phyloP scores from a whole-genome alignment of 2,113 vertebrate genomes.

The Nannobrachium achirus region DNA sequence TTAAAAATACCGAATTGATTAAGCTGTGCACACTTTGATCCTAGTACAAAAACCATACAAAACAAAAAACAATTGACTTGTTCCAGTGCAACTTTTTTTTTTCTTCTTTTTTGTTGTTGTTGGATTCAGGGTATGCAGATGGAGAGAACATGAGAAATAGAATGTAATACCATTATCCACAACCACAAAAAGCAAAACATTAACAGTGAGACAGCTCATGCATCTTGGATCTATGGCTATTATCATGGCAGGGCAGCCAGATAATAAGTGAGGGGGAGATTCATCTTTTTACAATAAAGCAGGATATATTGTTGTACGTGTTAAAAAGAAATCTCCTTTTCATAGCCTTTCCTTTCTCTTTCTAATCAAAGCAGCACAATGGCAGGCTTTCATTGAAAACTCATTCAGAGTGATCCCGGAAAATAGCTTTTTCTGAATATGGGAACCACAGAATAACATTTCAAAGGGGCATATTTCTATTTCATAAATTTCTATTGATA shows the following conservation, averaged over 20 bases:
- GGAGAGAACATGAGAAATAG: constrained; percentile 56
- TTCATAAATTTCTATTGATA: constrained; percentile 56
- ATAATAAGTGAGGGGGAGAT: constrained; percentile 68
- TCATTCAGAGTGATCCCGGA: constrained; percentile 38
- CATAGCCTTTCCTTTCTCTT: constrained; percentile 53
- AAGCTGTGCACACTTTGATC: too few species aligned
- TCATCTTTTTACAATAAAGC: constrained; percentile 66
- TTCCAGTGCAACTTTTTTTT: constrained; percentile 22
- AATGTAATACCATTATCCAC: constrained; percentile 65
- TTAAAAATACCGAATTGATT: too few species aligned
- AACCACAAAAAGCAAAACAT: constrained; percentile 69
- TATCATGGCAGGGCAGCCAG: constrained; percentile 36
- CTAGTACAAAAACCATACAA: constrained; percentile 11
- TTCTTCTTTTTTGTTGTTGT: too few species aligned
- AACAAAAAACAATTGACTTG: constrained; percentile 40
- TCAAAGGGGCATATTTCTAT: constrained; percentile 38
- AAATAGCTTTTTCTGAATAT: constrained; percentile 61
- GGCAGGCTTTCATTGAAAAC: constrained; percentile 46
- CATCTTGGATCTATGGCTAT: constrained; percentile 49
- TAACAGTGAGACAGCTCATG: constrained; percentile 64
- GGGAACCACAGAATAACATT: constrained; percentile 32
- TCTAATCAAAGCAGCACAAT: constrained; percentile 62
- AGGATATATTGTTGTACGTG: constrained; percentile 56
- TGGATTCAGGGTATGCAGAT: constrained; percentile 54
- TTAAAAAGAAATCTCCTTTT: constrained; percentile 39